Evolutionary conservation across 2,113 vertebrate species (phyloP).

Genomic region (Xiphophorus couchianus): DNA sequence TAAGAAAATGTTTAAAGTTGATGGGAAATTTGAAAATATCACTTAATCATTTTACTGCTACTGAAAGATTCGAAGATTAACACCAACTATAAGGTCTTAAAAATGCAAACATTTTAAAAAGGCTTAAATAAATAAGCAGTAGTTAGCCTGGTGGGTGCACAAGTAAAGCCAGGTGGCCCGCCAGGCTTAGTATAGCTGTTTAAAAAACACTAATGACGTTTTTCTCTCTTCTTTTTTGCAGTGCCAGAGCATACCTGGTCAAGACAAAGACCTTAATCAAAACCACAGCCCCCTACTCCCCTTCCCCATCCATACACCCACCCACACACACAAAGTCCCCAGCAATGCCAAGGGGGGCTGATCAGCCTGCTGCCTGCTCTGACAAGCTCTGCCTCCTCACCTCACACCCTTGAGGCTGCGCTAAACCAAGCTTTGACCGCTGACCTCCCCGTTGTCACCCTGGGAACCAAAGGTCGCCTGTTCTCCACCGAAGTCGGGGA

Average conservation of each 20-base stretch:
- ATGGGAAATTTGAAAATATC: too few relatives aligned
- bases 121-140: too few relatives aligned
- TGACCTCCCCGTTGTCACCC: conserved; percentile 81
- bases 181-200: background rate
- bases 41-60: too few relatives aligned
- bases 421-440: conserved; percentile 86
- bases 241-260: conserved; percentile 91
- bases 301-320: conserved; percentile 23
- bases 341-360: conserved; percentile 95
- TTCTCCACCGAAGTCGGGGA: conserved; percentile 81
- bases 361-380: conserved; percentile 88
- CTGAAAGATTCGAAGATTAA: too few relatives aligned
- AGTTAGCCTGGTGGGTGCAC: too few relatives aligned
- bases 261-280: conserved; percentile 81
- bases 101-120: too few relatives aligned
- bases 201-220: background rate
- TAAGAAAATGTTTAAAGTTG: too few relatives aligned
- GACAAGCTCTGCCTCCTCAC: conserved; percentile 88
- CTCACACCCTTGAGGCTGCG: conserved; percentile 89
- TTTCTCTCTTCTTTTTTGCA: conserved; percentile 58
- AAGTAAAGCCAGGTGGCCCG: too few relatives aligned
- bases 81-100: too few relatives aligned
- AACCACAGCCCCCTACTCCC: conserved; percentile 35
- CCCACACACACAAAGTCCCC: conserved; percentile 80
- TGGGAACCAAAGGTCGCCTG: conserved; percentile 87